Evolutionary conservation across 2,797 vertebrate genomes (phyloP).

Genomic region (Anabacerthia variegaticeps): DNA sequence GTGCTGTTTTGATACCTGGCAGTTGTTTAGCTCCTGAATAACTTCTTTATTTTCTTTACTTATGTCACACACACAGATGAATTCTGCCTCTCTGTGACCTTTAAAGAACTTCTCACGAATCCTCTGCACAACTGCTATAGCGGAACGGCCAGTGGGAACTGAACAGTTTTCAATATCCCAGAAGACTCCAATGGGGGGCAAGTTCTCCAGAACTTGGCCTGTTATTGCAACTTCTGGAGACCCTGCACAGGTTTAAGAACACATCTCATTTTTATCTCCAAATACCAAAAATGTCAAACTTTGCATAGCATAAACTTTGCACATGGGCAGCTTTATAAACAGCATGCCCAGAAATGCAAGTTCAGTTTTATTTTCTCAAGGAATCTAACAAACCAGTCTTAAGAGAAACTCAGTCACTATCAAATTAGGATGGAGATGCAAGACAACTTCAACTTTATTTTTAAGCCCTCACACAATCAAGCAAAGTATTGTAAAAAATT

Average conservation of each 20-base stretch:
- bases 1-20: conserved; percentile 85
- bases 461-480: not conserved
- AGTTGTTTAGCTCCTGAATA: conserved; percentile 98
- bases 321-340: not conserved
- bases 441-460: not conserved
- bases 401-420: not conserved
- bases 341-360: not conserved
- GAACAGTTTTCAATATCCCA: conserved; percentile 99
- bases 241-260: conserved; percentile 73
- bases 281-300: not conserved
- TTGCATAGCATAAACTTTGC: not conserved
- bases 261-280: not conserved
- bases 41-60: conserved; percentile 98
- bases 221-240: conserved; percentile 81
- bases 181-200: conserved; percentile 96
- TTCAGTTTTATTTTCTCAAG: not conserved
- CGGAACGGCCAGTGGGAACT: conserved; percentile 93
- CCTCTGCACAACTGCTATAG: conserved; percentile 90
- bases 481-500: not conserved
- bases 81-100: conserved; percentile 96
- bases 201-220: conserved; percentile 85
- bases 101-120: conserved; percentile 93
- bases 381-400: not conserved
- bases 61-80: conserved; percentile 98
- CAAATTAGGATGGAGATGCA: not conserved